Percentiles rank a stretch among this genome's conserved stretches.
Conservation (phyloP, 2,888 invertebrate genomes). For the Biston betularia region DNA sequence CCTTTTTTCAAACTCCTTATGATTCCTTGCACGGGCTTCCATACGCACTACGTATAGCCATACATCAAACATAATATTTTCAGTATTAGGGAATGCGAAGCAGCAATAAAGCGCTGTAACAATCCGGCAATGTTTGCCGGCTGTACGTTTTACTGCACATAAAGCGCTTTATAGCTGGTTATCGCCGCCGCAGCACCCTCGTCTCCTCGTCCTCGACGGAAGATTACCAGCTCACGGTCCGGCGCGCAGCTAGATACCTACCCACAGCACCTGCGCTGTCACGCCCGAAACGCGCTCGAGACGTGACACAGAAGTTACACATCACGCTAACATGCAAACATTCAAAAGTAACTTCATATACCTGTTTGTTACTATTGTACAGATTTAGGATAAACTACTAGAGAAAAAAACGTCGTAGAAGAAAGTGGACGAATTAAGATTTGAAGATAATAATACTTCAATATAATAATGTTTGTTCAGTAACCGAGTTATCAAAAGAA, state of each 20-base stretch:
- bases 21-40: not conserved
- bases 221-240: slow-evolving; percentile 10
- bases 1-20: not conserved
- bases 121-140: slow-evolving; percentile 21
- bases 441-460: too few species aligned
- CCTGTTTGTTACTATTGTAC: too few species aligned
- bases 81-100: slow-evolving; percentile 6
- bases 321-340: too few species aligned
- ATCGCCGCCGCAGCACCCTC: slow-evolving; percentile 22
- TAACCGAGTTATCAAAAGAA: too few species aligned
- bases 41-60: not conserved
- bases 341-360: too few species aligned
- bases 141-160: slow-evolving; percentile 20
- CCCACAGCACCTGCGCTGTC: not conserved
- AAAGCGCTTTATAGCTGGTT: slow-evolving; percentile 27
- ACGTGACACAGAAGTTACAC: too few species aligned
- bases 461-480: too few species aligned
- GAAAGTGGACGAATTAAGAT: too few species aligned
- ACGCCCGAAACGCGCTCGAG: not conserved
- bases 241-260: not conserved
- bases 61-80: slow-evolving; percentile 4
- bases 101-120: slow-evolving; percentile 24
- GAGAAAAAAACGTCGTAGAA: too few species aligned
- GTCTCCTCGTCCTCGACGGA: slow-evolving; percentile 2
- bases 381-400: too few species aligned